These are phyloP conservation scores for Perca flavescens DNA, from an alignment of 2,113 vertebrate genomes.

Conservation along the genomic window DNA sequence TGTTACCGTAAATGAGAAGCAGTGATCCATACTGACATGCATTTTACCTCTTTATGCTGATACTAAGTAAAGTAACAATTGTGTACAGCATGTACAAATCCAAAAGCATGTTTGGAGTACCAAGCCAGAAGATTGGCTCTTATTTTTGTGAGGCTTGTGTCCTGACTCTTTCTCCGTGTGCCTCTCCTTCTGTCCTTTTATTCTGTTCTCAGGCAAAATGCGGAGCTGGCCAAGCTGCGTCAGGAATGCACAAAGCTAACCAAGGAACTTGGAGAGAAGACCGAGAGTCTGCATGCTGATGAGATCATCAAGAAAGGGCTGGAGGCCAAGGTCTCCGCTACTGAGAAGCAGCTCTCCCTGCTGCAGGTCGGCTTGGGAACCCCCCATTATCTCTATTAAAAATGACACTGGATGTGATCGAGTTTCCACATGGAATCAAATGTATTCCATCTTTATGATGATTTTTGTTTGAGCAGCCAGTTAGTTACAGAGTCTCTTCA, in stretches of 20 bases:
- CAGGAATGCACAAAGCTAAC: conserved; percentile 91
- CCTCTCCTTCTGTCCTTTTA: not conserved
- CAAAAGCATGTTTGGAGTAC: not conserved
- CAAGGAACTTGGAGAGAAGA: conserved; percentile 92
- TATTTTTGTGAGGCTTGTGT: not conserved
- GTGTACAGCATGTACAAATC: not conserved
- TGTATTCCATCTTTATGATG: not conserved
- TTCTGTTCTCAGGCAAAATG: conserved; percentile 88
- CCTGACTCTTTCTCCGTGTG: conserved; percentile 2
- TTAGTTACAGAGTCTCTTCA: conserved; percentile 4
- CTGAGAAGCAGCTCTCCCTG: conserved; percentile 89
- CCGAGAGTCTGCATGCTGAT: conserved; percentile 86
- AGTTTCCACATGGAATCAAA: conserved; percentile 13
- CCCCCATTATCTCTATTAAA: conserved; percentile 11
- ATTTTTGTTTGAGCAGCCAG: conserved; percentile 6
- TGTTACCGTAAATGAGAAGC: not conserved
- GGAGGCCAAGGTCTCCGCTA: conserved; percentile 85
- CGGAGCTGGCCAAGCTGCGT: conserved; percentile 93
- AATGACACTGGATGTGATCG: not conserved
- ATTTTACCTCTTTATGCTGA: not conserved
- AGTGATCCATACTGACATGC: not conserved
- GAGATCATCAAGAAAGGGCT: conserved; percentile 89
- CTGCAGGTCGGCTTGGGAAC: conserved; percentile 84
- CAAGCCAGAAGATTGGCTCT: not conserved
- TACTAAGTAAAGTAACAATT: not conserved